Percentiles rank a stretch among this genome's conserved stretches.
Conservation (phyloP, 2,888 invertebrate genomes). For the Phlogophora meticulosa region DNA sequence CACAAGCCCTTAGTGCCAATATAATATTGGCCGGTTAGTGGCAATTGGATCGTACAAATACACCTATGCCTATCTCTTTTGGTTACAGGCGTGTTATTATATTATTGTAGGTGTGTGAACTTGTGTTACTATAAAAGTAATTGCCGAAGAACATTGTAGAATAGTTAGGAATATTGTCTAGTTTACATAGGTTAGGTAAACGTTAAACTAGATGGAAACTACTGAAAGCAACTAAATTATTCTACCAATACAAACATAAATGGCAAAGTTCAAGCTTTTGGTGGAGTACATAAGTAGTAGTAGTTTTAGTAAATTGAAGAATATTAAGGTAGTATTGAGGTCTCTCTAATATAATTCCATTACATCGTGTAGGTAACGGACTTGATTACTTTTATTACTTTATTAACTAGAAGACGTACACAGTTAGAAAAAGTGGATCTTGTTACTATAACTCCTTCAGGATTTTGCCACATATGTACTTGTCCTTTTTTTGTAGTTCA, state of each 20-base stretch:
- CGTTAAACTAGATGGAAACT: conserved; percentile 38
- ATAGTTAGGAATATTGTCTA: conserved; percentile 27
- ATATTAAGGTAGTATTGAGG: conserved; percentile 20
- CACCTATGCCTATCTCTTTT: background rate
- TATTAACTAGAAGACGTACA: background rate
- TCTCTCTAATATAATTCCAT: background rate
- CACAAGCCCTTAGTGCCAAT: no score
- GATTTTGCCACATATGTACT: no score
- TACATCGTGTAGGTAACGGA: background rate
- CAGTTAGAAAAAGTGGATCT: background rate
- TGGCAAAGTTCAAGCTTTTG: conserved; percentile 30
- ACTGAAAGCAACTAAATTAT: conserved; percentile 45
- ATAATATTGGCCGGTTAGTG: no score
- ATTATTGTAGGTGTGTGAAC: background rate
- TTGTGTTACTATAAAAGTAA: conserved; percentile 9
- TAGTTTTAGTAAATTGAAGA: conserved; percentile 30
- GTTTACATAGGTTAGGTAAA: conserved; percentile 41
- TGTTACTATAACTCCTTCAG: no score
- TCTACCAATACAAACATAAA: conserved; percentile 49
- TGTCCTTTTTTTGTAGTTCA: no score
- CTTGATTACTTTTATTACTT: conserved; percentile 6
- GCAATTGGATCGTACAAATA: no score
- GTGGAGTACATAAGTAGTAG: conserved; percentile 2
- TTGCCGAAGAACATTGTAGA: conserved; percentile 20
- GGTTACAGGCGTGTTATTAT: background rate